Evolutionary conservation across 2,888 invertebrate species (phyloP).

Genomic region (Conops quadrifasciatus): DNA sequence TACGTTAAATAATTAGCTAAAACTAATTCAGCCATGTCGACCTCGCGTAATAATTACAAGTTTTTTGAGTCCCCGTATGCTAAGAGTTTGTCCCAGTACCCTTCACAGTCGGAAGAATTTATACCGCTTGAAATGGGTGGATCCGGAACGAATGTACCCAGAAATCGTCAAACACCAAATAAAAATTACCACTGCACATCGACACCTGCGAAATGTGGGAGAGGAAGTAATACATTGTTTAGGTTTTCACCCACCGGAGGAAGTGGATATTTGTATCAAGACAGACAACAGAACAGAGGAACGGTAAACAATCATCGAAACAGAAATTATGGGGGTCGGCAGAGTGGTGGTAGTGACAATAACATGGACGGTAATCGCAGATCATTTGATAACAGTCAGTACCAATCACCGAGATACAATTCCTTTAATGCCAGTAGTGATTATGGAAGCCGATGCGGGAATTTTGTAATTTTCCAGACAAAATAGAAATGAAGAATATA

Average conservation of each 20-base stretch:
- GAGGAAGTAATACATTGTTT: constrained; percentile 25
- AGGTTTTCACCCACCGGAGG: constrained; percentile 17
- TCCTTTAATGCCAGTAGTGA: not conserved
- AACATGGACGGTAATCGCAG: not conserved
- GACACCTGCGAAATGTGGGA: constrained; percentile 39
- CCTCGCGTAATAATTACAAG: constrained; percentile 49
- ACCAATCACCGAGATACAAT: constrained; percentile 15
- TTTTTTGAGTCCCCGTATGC: constrained; percentile 52
- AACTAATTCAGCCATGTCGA: constrained; percentile 47
- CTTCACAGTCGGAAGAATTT: constrained; percentile 58
- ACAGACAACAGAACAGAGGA: constrained; percentile 33
- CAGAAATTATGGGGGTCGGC: constrained; percentile 6
- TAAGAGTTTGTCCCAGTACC: constrained; percentile 51
- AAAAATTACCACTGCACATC: constrained; percentile 27
- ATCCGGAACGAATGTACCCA: constrained; percentile 27
- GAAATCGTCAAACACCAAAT: constrained; percentile 5
- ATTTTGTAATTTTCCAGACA: constrained; percentile 8
- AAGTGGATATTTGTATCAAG: constrained; percentile 39
- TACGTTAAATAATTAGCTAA: not conserved
- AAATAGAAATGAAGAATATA: not conserved
- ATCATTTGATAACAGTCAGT: constrained; percentile 32
- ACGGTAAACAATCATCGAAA: constrained; percentile 15
- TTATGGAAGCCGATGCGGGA: constrained; percentile 1
- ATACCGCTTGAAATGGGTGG: constrained; percentile 55
- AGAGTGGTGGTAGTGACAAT: constrained; percentile 14